Percentiles rank a stretch among this genome's conserved stretches.
Evolutionary conservation across 2,888 invertebrate species (phyloP).

Genomic region (Ormia ochracea): DNA sequence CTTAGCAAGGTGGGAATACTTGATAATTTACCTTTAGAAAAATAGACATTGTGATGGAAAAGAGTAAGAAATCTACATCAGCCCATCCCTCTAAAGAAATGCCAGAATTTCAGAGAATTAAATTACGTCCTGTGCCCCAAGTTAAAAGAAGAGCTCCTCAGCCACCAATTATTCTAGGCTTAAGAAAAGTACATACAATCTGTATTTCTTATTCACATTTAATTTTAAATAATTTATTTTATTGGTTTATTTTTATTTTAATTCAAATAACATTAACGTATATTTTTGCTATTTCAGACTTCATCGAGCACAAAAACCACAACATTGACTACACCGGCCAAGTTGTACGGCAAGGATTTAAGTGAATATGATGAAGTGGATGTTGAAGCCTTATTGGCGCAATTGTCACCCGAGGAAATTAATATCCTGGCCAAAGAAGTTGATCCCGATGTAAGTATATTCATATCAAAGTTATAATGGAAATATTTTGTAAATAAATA

Average conservation of each 20-base stretch:
- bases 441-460: slow-evolving; percentile 96
- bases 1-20: slow-evolving; percentile 9
- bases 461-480: no score
- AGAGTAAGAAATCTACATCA: slow-evolving; percentile 16
- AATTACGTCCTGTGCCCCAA: slow-evolving; percentile 70
- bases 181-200: slow-evolving; percentile 49
- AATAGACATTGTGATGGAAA: slow-evolving; percentile 25
- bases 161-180: slow-evolving; percentile 64
- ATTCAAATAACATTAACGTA: not conserved
- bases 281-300: slow-evolving; percentile 81
- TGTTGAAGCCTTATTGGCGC: slow-evolving; percentile 94
- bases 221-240: not conserved
- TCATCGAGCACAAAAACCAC: slow-evolving; percentile 92
- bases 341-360: slow-evolving; percentile 92
- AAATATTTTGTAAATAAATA: no score
- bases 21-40: not conserved
- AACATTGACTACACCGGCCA: slow-evolving; percentile 92
- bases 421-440: slow-evolving; percentile 98
- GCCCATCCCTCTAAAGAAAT: slow-evolving; percentile 41
- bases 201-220: not conserved
- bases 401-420: slow-evolving; percentile 96
- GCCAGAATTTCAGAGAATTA: slow-evolving; percentile 72
- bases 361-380: slow-evolving; percentile 96
- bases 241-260: not conserved
- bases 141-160: slow-evolving; percentile 71